These are phyloP conservation scores for Manis javanica DNA, from an alignment of 2,797 vertebrate genomes.

Conservation along the genomic window DNA sequence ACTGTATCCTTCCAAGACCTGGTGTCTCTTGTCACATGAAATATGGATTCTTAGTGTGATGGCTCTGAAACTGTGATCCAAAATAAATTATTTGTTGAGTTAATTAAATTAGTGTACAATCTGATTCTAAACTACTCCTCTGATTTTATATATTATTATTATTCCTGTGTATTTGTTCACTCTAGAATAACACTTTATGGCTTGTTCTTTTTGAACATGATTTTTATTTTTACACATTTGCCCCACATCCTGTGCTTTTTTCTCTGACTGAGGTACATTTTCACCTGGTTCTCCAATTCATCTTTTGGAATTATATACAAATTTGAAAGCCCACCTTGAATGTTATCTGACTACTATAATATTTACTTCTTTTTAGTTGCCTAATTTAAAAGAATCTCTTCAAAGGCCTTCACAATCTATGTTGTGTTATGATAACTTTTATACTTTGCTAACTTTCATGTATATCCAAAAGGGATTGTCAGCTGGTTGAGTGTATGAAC, in stretches of 20 bases:
- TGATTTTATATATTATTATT: not conserved
- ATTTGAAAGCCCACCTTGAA: not conserved
- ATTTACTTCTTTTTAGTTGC: not conserved
- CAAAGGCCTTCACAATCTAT: not conserved
- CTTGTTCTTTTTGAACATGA: not conserved
- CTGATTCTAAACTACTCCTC: not conserved
- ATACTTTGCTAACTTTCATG: not conserved
- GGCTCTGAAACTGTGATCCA: not conserved
- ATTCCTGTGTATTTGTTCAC: not conserved
- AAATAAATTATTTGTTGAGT: not conserved
- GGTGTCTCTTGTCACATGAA: not conserved
- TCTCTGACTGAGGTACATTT: not conserved
- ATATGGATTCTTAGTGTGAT: not conserved
- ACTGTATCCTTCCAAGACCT: not conserved
- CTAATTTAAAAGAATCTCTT: not conserved
- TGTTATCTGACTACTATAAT: not conserved
- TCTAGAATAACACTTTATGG: not conserved
- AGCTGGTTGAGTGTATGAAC: not conserved
- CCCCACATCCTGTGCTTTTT: rapidly evolving
- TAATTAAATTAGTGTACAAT: not conserved
- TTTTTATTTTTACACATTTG: not conserved
- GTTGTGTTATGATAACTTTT: not conserved
- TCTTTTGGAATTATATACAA: not conserved
- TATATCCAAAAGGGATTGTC: not conserved
- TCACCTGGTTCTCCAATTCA: not conserved